A percentile compares a stretch with the other conserved stretches of the same genome.
phyloP scores from a whole-genome alignment of 30 jellyfish, hydroid and myxozoan genomes.

The Pelagia noctiluca region DNA sequence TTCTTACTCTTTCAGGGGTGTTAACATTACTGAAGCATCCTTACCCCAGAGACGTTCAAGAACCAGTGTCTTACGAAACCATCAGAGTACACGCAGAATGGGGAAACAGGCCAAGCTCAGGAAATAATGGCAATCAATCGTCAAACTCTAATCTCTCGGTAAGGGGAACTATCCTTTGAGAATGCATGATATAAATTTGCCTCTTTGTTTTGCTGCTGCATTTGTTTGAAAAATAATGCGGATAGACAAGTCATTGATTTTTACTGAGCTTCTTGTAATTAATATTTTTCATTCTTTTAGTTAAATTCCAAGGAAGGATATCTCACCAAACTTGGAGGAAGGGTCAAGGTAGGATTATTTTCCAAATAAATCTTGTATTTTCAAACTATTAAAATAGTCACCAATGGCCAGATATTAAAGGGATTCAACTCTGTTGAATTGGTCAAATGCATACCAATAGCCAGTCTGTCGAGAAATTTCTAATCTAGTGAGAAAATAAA shows the following conservation, averaged over 20 bases:
- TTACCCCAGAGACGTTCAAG: conserved; percentile 94
- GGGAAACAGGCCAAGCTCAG: conserved; percentile 88
- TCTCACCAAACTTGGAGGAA: conserved; percentile 87
- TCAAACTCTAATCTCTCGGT: conserved; percentile 35
- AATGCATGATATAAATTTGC: not conserved
- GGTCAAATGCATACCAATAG: too few species aligned
- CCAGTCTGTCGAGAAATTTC: too few species aligned
- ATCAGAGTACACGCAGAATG: conserved; percentile 95
- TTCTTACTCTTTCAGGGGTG: conserved; percentile 68
- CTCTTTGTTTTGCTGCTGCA: not conserved
- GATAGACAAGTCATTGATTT: too few species aligned
- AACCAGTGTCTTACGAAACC: conserved; percentile 88
- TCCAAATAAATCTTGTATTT: too few species aligned
- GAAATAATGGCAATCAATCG: conserved; percentile 21
- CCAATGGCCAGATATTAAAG: too few species aligned
- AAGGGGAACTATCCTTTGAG: not conserved
- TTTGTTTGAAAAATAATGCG: not conserved
- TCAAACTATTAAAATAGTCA: too few species aligned
- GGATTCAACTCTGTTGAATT: too few species aligned
- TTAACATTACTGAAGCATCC: conserved; percentile 85
- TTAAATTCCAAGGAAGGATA: conserved; percentile 96
- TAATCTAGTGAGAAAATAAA: too few species aligned
- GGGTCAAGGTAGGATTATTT: conserved; percentile 84
- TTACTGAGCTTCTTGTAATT: too few species aligned
- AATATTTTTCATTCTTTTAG: conserved; percentile 38